Conservation (phyloP, 2,113 vertebrate species). For the Rhinichthys klamathensis region DNA sequence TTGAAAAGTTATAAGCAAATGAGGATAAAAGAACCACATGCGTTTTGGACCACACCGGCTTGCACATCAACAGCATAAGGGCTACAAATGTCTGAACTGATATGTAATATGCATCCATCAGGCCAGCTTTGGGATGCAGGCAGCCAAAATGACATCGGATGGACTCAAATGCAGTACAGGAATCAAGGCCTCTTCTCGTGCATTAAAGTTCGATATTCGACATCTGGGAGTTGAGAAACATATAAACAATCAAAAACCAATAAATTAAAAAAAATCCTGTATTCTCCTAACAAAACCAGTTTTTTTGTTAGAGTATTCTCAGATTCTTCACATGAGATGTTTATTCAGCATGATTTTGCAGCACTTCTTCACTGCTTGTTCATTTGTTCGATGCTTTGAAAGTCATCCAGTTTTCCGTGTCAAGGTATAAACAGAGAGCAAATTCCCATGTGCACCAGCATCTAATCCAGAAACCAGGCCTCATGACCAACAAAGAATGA, state of each 20-base stretch:
- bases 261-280: neutral
- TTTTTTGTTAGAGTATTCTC: neutral
- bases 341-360: neutral
- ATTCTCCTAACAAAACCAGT: neutral
- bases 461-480: conserved; percentile 14
- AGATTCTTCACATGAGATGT: neutral
- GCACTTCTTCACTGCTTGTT: neutral
- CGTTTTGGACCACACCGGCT: conserved; percentile 43
- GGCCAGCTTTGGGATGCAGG: conserved; percentile 45
- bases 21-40: conserved; percentile 44
- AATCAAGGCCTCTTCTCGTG: conserved; percentile 13
- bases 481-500: neutral
- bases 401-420: neutral
- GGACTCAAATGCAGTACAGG: neutral
- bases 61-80: conserved; percentile 42
- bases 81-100: conserved; percentile 39
- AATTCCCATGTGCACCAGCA: neutral
- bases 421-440: neutral
- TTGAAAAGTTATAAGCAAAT: conserved; percentile 29
- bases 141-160: neutral
- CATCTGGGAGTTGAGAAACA: neutral
- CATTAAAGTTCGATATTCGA: neutral
- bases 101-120: conserved; percentile 35
- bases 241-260: neutral
- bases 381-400: neutral